Evolutionary conservation across 2,888 invertebrate genomes (phyloP), one percentile per base, ranked within the genome.

Genomic region (Eulithis testata): DNA sequence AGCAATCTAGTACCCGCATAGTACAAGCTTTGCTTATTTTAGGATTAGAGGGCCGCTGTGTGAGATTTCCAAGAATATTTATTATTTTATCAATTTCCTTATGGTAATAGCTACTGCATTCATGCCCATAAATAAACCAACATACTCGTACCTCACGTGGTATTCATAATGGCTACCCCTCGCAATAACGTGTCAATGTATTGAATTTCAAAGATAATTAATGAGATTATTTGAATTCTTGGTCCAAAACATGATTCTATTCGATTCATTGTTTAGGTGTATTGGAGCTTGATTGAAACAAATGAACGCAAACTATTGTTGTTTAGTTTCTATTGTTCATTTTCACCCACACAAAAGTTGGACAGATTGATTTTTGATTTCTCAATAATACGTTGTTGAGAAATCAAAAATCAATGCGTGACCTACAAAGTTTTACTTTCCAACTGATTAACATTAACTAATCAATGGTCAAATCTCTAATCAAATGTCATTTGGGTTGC

Each of bases 161-260:
- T 82, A 90, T 89, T 76, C 79, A 79, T 84, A 85, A 84, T 82
- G 83, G 81, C 78, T 70, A 79, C 74, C 77, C 80, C 74, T 67
- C 74, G 76, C 73, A 75, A 77, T 80, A 79, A 80, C 83, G 86
- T 88, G 90, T 89, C 89, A 84, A 88, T 90, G 91, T 91, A 90
- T 92, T 91, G 91, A 90, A 91, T 90, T 88, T 88, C 89, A 87
- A 84, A 85, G 86, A 90, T 91, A 90, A 92, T 91, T 90, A 89
- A 92, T 91, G 86, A 85, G 78, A 88, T 90, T 82, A 82, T 79
- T 86, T 75, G 86, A 84, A 90, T 90, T 86, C 86, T 83, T 78
- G 73, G 71, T 75, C 74, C 74, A 70, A 76, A 40, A 40, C 8
- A 40, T 40, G 3, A 73, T 76, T 73, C 76, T 75, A 78, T 84